Percentiles rank a stretch among this genome's conserved stretches.
phyloP scores from a whole-genome alignment of 2,888 invertebrate species.

The Tuberolachnus salignus region DNA sequence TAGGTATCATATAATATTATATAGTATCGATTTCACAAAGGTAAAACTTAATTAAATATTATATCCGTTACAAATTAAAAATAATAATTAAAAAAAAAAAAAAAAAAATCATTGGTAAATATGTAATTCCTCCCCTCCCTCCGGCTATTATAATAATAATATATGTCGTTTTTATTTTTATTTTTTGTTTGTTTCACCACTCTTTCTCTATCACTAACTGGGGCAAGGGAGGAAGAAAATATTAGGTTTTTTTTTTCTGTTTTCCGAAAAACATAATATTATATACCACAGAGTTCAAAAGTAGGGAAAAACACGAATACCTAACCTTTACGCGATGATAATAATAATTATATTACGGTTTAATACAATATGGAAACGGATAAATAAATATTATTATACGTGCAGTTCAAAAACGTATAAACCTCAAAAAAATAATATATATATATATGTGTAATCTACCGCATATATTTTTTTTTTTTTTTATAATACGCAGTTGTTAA shows the following conservation, averaged over 20 bases:
- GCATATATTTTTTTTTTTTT: too few species aligned
- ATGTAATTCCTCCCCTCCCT: too few species aligned
- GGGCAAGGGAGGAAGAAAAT: background rate
- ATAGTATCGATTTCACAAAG: conserved; percentile 12
- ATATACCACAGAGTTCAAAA: background rate
- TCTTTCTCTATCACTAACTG: background rate
- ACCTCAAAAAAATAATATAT: too few species aligned
- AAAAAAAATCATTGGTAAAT: conserved; percentile 32
- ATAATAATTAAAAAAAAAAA: too few species aligned
- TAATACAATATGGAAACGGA: too few species aligned
- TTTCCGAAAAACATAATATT: background rate
- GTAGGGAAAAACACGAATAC: background rate
- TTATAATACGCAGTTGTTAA: too few species aligned
- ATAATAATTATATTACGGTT: too few species aligned
- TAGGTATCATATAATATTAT: too few species aligned
- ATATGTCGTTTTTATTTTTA: background rate
- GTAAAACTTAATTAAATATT: conserved; percentile 31
- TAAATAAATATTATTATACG: too few species aligned
- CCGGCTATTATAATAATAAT: too few species aligned
- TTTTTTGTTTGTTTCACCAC: conserved; percentile 4
- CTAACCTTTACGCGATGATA: too few species aligned
- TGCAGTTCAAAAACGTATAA: conserved; percentile 22
- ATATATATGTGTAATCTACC: too few species aligned
- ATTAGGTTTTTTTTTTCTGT: conserved; percentile 7
- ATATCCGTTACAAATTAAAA: conserved; percentile 26